Evolutionary conservation across 92 coral and sea anemone genomes (phyloP), one percentile per base, ranked within the genome.

Genomic region (Parazoanthus swiftii): DNA sequence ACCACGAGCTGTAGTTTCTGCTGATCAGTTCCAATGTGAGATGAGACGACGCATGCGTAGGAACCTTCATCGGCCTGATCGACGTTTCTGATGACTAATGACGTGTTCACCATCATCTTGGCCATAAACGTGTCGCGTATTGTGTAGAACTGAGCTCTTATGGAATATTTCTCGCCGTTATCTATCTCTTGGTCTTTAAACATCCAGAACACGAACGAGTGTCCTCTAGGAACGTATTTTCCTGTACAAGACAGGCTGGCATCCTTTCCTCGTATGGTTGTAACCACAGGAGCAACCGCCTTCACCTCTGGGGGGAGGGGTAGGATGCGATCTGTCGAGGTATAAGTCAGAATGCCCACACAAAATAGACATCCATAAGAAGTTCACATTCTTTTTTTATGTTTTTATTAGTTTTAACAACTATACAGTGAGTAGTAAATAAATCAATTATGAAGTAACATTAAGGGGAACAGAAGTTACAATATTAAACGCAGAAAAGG

Each of bases 21-120:
- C 77, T 74, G 43, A 74, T 36, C 77, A 74, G 77, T 74, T 29
- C 77, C 77, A 74, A 74, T 36, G 39, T 74, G 77, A 74, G 77
- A 74, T 36, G 37, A 20, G 23, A 74, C 77, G 77, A 74, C n/a
- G 77, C 77, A 74, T 35, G 77, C 16, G 46, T 74, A 74, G n/a
- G 20, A 74, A 16, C 77, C 77, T 29, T 54, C 59, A 54, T 54
- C 59, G 14, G 59, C 14, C 59, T 54, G 59, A 54, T 54, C 59
- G 59, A 54, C 77, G 8, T 36, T 21, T 33, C 42, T 74, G 77
- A 74, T 74, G 44, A 18, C 8, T 29, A 74, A 39, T 33, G 77
- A 36, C 39, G 77, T 74, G 21, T 74, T 74, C 5, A 35, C 21
- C 77, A 74, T 74, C 77, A 74, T 74, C 77, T 74, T 36, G 8